phyloP scores from a whole-genome alignment of 2,888 invertebrate species.

The Drosophila nr. medialis region DNA sequence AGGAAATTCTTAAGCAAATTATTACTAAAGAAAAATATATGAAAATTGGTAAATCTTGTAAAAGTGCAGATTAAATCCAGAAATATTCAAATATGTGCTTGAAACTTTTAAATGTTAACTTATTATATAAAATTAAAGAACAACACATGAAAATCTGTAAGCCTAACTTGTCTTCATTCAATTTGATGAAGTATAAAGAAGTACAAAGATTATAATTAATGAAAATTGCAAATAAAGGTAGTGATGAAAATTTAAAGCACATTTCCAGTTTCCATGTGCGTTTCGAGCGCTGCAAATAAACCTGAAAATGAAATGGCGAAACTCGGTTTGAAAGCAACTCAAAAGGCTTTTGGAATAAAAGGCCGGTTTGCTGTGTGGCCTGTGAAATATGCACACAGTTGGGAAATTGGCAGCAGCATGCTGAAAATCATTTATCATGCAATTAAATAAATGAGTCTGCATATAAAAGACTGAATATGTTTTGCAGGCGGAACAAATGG shows the following conservation, averaged over 20 bases:
- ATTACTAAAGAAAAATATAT: not conserved
- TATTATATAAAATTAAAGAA: not conserved
- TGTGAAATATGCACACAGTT: slow-evolving; percentile 19
- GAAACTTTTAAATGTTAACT: not conserved
- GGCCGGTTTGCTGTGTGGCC: not conserved
- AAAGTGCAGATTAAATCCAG: not conserved
- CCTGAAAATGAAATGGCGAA: not conserved
- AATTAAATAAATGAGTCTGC: slow-evolving; percentile 64
- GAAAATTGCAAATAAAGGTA: too few relatives aligned
- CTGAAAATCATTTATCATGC: slow-evolving; percentile 58
- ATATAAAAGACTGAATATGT: not conserved
- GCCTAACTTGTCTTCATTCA: not conserved
- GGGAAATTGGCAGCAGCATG: slow-evolving; percentile 20
- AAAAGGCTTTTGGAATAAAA: not conserved
- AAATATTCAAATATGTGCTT: too few relatives aligned
- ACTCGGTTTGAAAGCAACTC: not conserved
- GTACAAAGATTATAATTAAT: not conserved
- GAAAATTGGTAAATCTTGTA: not conserved
- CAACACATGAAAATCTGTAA: not conserved
- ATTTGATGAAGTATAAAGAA: not conserved
- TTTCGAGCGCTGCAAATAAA: not conserved
- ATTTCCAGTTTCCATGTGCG: not conserved
- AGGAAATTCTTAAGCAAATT: not conserved
- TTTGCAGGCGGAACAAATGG: not conserved
- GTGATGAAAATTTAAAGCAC: too few relatives aligned